Evolutionary conservation across 37 sponge, comb jelly and placozoan species (phyloP).

Genomic region (Cladorhizidae sp.): DNA sequence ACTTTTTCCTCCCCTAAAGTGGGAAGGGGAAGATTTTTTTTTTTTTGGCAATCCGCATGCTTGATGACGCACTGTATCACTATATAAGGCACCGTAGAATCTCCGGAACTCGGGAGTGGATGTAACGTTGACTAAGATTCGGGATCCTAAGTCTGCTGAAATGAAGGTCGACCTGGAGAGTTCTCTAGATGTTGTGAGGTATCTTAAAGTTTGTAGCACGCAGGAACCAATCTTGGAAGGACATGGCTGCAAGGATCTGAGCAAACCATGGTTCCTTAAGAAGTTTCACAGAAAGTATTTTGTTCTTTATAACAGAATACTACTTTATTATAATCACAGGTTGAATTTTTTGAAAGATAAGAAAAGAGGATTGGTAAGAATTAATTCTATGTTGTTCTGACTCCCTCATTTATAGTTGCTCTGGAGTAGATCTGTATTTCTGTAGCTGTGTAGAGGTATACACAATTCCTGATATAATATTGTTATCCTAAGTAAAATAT

Average conservation of each 20-base stretch:
- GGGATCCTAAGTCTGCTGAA: no score
- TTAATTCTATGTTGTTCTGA: background rate
- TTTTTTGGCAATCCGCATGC: no score
- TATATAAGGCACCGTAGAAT: no score
- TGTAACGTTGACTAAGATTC: no score
- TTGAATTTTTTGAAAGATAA: slow-evolving; percentile 48
- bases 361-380: slow-evolving; percentile 32
- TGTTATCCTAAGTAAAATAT: background rate
- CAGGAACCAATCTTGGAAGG: slow-evolving; percentile 1
- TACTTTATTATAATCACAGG: slow-evolving; percentile 64
- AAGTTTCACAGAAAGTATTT: slow-evolving; percentile 52
- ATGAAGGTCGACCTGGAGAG: no score
- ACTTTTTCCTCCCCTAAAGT: no score
- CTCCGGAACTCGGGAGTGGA: no score
- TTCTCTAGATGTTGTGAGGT: background rate
- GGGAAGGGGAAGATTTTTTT: no score
- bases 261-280: background rate
- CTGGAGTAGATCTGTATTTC: background rate
- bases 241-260: background rate
- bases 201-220: background rate
- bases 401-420: background rate
- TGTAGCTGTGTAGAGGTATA: background rate
- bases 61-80: no score
- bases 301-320: slow-evolving; percentile 49
- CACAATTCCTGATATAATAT: background rate